phyloP scores from a whole-genome alignment of 2,888 invertebrate species.

The Cabera pusaria region DNA sequence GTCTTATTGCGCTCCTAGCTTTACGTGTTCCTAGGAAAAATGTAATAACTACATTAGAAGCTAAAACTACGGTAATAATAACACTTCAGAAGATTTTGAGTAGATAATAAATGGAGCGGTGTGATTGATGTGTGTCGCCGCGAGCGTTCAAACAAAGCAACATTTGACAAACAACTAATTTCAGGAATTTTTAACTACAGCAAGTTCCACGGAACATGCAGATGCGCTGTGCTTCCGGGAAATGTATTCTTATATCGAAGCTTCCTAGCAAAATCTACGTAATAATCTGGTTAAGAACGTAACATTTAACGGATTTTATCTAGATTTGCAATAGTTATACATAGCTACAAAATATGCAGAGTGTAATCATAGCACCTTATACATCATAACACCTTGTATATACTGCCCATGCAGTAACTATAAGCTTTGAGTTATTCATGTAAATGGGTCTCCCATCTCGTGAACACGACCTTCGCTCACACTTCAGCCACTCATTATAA shows the following conservation, averaged over 20 bases:
- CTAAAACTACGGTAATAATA: conserved; percentile 7
- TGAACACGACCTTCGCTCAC: no score
- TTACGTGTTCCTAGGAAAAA: conserved; percentile 4
- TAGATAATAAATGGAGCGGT: conserved; percentile 2
- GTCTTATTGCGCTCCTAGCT: conserved; percentile 16
- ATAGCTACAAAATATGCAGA: no score
- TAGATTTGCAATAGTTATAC: conserved; percentile 34
- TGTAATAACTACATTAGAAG: not conserved
- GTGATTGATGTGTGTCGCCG: conserved; percentile 13
- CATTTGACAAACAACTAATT: conserved; percentile 26
- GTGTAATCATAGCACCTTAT: no score
- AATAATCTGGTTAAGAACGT: no score
- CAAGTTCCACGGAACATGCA: conserved; percentile 34
- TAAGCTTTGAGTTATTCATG: no score
- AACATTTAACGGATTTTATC: conserved; percentile 49
- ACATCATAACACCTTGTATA: no score
- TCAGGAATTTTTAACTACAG: conserved; percentile 33
- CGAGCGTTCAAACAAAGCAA: conserved; percentile 5
- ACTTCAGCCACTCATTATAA: no score
- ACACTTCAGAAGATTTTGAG: conserved; percentile 2
- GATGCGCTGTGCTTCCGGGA: conserved; percentile 31
- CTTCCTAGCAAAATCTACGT: no score
- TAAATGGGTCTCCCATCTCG: no score
- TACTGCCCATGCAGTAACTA: no score
- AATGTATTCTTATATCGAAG: no score